Evolutionary conservation across 2,888 invertebrate genomes (phyloP).

Genomic region (Notocelia uddmanniana): DNA sequence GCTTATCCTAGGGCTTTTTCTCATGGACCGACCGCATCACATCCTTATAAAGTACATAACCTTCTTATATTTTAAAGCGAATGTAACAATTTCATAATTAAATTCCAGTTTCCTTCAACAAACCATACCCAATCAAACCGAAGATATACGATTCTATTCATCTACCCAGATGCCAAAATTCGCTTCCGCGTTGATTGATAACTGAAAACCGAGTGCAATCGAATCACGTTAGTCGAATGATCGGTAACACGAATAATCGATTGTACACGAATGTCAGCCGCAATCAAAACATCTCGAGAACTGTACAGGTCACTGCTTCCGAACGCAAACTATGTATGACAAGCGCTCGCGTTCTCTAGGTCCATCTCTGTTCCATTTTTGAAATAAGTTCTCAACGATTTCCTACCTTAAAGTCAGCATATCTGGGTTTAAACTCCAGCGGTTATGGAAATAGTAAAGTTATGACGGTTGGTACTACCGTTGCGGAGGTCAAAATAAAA

Average conservation of each 20-base stretch:
- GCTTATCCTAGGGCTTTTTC: too few species aligned
- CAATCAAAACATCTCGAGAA: slow-evolving; percentile 79
- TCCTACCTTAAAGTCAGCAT: slow-evolving; percentile 37
- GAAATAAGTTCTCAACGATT: slow-evolving; percentile 32
- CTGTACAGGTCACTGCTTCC: slow-evolving; percentile 80
- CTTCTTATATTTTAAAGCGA: too few species aligned
- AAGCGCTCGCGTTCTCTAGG: slow-evolving; percentile 68
- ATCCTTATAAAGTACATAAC: neutral
- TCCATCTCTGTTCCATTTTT: slow-evolving; percentile 49
- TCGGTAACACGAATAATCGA: slow-evolving; percentile 71
- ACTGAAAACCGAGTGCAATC: slow-evolving; percentile 60
- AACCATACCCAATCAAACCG: slow-evolving; percentile 34
- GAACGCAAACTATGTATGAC: slow-evolving; percentile 79
- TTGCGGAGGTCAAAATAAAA: slow-evolving; percentile 73
- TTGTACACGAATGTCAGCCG: slow-evolving; percentile 80
- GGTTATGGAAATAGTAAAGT: slow-evolving; percentile 49
- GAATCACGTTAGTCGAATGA: slow-evolving; percentile 69
- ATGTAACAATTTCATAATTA: slow-evolving; percentile 4
- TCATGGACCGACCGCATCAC: too few species aligned
- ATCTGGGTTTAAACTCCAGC: slow-evolving; percentile 47
- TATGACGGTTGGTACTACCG: slow-evolving; percentile 56
- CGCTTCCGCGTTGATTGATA: slow-evolving; percentile 58
- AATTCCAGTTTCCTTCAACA: neutral
- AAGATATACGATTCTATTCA: slow-evolving; percentile 39
- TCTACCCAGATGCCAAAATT: slow-evolving; percentile 55